These are phyloP conservation scores for Protophormia terraenovae DNA, from an alignment of 2,888 invertebrate species.

Conservation along the genomic window DNA sequence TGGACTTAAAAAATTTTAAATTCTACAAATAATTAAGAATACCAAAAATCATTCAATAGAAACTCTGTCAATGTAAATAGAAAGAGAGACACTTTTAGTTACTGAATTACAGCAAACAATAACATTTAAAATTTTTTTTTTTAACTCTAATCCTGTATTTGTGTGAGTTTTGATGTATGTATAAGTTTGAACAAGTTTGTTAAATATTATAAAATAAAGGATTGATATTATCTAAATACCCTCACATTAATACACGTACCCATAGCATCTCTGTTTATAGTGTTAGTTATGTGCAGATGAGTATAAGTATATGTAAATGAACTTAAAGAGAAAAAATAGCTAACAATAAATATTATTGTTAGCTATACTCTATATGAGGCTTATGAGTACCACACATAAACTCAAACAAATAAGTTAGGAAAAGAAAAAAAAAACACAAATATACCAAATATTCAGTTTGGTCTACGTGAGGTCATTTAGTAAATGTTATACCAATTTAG, in stretches of 20 bases:
- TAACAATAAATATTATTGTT: too few relatives aligned
- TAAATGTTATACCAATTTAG: constrained; percentile 79
- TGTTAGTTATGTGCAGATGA: not conserved
- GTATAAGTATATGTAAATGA: constrained; percentile 10
- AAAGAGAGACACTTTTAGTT: too few relatives aligned
- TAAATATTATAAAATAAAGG: not conserved
- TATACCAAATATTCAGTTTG: constrained; percentile 31
- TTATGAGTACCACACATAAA: not conserved
- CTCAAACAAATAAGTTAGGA: not conserved
- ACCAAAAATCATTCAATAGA: too few relatives aligned
- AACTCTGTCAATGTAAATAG: too few relatives aligned
- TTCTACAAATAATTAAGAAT: too few relatives aligned
- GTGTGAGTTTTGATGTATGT: not conserved
- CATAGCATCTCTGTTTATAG: not conserved
- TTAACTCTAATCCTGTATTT: too few relatives aligned
- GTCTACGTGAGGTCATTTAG: constrained; percentile 78
- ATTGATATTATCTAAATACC: not conserved
- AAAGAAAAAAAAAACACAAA: not conserved
- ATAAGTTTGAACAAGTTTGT: not conserved
- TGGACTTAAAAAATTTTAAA: too few relatives aligned
- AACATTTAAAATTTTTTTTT: too few relatives aligned
- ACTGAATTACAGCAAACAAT: not conserved
- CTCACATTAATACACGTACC: not conserved
- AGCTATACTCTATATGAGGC: not conserved
- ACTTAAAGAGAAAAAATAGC: not conserved